These are phyloP conservation scores for Electrona antarctica DNA, from an alignment of 2,113 vertebrate genomes.

Conservation along the genomic window DNA sequence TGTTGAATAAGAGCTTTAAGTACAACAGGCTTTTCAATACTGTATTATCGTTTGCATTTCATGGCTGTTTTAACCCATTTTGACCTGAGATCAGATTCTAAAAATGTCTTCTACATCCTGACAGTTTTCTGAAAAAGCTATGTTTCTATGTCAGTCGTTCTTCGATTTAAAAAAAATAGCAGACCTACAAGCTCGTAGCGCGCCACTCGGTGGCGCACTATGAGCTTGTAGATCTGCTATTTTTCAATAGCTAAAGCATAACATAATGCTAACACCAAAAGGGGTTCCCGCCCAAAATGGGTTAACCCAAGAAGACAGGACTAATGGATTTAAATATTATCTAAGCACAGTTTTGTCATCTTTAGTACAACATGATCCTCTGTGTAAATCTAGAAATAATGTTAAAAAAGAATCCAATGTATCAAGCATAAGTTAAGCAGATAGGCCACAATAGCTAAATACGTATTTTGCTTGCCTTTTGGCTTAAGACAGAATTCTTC, in stretches of 20 bases:
- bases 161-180: no score
- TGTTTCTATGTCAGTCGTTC: no score
- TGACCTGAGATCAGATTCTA: no score
- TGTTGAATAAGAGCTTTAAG: conserved; percentile 23
- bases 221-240: no score
- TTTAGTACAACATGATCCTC: conserved; percentile 20
- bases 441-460: conserved; percentile 29
- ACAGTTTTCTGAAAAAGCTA: no score
- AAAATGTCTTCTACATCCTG: no score
- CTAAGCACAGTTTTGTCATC: conserved; percentile 14
- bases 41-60: conserved; percentile 32
- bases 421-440: conserved; percentile 26
- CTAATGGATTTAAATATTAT: conserved; percentile 28
- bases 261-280: no score
- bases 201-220: no score
- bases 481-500: conserved; percentile 28
- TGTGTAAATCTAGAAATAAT: conserved; percentile 22
- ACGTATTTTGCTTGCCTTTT: conserved; percentile 26
- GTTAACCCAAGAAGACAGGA: conserved; percentile 9
- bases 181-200: no score
- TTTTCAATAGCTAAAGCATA: no score
- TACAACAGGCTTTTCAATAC: conserved; percentile 17
- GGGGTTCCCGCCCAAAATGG: no score
- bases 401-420: conserved; percentile 29
- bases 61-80: no score